Conservation (phyloP, 2,888 invertebrate genomes). For the Polyploca ridens region DNA sequence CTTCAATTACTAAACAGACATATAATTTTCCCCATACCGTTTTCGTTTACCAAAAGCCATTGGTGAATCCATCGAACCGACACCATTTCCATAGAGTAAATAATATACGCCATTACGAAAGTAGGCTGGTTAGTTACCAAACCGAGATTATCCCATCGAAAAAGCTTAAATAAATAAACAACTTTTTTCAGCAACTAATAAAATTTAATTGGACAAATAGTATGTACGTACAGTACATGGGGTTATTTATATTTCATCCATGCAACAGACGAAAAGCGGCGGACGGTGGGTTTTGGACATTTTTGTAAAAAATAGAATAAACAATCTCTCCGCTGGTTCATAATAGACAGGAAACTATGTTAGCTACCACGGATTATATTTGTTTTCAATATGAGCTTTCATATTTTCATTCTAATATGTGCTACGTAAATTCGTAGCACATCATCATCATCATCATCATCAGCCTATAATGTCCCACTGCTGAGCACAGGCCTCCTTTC, state of each 20-base stretch:
- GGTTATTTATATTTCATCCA: constrained; percentile 47
- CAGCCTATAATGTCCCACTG: too few species aligned
- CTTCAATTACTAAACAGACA: too few species aligned
- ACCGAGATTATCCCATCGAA: too few species aligned
- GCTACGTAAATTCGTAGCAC: not conserved
- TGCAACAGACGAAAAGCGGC: constrained; percentile 36
- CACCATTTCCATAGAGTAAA: too few species aligned
- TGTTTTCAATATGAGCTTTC: not conserved
- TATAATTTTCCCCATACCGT: too few species aligned
- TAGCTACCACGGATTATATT: not conserved
- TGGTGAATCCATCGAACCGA: too few species aligned
- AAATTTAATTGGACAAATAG: not conserved
- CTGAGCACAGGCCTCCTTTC: too few species aligned
- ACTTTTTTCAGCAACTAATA: not conserved
- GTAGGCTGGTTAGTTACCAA: too few species aligned
- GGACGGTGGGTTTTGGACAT: constrained; percentile 9
- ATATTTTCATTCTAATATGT: not conserved
- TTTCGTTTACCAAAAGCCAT: too few species aligned
- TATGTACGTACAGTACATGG: not conserved
- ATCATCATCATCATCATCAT: too few species aligned
- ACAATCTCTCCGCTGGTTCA: not conserved
- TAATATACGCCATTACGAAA: too few species aligned
- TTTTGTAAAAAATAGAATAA: not conserved
- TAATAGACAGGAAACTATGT: constrained; percentile 4
- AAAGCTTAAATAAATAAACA: too few species aligned